Evolutionary conservation across 2,113 vertebrate genomes (phyloP).

Genomic region (Bubo blakistoni): DNA sequence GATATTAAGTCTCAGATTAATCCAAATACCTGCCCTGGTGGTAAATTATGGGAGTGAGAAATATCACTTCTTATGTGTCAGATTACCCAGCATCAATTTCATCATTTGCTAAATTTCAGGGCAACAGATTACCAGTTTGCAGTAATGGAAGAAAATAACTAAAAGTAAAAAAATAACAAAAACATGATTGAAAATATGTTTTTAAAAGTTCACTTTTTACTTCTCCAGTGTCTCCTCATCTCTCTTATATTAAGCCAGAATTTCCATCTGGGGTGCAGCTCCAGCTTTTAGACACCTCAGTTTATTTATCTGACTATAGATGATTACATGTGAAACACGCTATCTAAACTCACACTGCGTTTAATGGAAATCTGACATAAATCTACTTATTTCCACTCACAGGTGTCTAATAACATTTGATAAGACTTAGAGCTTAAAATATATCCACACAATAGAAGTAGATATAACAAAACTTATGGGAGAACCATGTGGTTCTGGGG

Average conservation of each 20-base stretch:
- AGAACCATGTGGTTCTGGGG: not conserved
- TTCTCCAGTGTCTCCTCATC: not conserved
- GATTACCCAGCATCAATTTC: not conserved
- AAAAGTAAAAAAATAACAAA: not conserved
- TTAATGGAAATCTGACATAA: not conserved
- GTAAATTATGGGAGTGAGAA: not conserved
- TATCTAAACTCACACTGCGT: not conserved
- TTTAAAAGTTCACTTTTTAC: not conserved
- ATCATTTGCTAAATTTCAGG: not conserved
- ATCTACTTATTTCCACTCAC: not conserved
- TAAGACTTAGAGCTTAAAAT: not conserved
- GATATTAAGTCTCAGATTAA: not conserved
- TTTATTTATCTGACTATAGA: not conserved
- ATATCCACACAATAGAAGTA: not conserved
- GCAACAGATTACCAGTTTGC: not conserved
- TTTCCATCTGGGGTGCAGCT: not conserved
- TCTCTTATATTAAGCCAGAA: not conserved
- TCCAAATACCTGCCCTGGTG: not conserved
- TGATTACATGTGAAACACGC: not conserved
- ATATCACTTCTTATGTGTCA: not conserved
- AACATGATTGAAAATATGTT: not conserved
- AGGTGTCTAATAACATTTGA: not conserved
- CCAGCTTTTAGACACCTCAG: not conserved
- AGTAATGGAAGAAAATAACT: not conserved
- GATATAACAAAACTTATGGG: not conserved